phyloP scores from a whole-genome alignment of 2,888 invertebrate species.

The Tipula unca region DNA sequence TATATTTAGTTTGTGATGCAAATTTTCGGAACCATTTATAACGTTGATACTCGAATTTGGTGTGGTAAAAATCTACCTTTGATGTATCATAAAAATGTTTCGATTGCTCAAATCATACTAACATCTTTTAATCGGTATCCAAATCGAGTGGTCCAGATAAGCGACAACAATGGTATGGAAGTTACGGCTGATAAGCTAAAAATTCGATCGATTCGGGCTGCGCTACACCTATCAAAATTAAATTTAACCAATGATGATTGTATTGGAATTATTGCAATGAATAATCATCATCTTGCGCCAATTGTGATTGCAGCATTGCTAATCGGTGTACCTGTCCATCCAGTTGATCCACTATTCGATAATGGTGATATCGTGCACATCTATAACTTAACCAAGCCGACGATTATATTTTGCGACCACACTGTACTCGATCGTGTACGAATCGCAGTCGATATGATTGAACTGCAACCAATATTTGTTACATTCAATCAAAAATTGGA shows the following conservation, averaged over 20 bases:
- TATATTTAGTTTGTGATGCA: background rate
- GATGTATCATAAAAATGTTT: background rate
- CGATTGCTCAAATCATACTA: background rate
- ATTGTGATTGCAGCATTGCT: constrained; percentile 34
- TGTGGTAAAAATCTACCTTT: background rate
- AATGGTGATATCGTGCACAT: constrained; percentile 28
- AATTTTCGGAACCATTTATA: background rate
- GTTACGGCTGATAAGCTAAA: background rate
- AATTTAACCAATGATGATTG: constrained; percentile 28
- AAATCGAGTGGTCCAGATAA: background rate
- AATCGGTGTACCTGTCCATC: constrained; percentile 36
- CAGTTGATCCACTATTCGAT: constrained; percentile 34
- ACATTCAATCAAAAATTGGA: background rate
- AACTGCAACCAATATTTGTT: background rate
- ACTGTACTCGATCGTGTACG: background rate
- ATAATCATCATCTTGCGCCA: constrained; percentile 35
- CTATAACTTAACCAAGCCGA: background rate
- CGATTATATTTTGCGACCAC: background rate
- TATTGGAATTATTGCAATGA: constrained; percentile 32
- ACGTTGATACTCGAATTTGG: background rate
- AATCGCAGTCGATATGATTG: background rate
- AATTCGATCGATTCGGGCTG: background rate
- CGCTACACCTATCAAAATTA: background rate
- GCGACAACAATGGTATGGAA: background rate
- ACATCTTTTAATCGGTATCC: background rate